Percentiles rank a stretch among this genome's conserved stretches.
phyloP scores from a whole-genome alignment of 2,888 invertebrate genomes.

The Chydorus sphaericus region DNA sequence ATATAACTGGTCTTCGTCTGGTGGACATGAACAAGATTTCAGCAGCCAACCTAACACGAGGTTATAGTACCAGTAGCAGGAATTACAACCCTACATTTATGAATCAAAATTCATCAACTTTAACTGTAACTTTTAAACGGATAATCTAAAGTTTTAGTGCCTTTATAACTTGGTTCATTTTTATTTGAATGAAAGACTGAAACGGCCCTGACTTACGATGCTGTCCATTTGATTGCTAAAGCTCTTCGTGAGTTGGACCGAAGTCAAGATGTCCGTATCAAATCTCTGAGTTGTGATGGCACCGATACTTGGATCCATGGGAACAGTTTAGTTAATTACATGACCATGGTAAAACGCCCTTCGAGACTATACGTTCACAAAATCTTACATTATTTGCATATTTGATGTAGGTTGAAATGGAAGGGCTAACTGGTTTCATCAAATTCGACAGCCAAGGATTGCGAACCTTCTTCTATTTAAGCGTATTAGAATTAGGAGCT shows the following conservation, averaged over 20 bases:
- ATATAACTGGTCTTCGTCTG: constrained; percentile 82
- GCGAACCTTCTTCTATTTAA: constrained; percentile 76
- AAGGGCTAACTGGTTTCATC: constrained; percentile 81
- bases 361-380: too few relatives aligned
- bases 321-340: constrained; percentile 85
- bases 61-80: not conserved
- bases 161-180: constrained; percentile 27
- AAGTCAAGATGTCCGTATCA: constrained; percentile 75
- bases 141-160: not conserved
- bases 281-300: constrained; percentile 71
- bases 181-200: too few relatives aligned
- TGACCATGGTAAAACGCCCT: constrained; percentile 79
- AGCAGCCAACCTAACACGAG: constrained; percentile 54
- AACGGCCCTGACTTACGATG: constrained; percentile 91
- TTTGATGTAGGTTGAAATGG: constrained; percentile 59
- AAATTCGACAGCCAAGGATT: constrained; percentile 90
- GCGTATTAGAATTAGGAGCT: constrained; percentile 76
- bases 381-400: not conserved
- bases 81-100: constrained; percentile 36
- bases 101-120: constrained; percentile 37
- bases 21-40: constrained; percentile 71
- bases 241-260: constrained; percentile 81
- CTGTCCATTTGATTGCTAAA: constrained; percentile 83
- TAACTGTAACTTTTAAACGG: not conserved
- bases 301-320: constrained; percentile 88